phyloP scores from a whole-genome alignment of 1,140 invertebrate genomes.

The Myzus persicae region DNA sequence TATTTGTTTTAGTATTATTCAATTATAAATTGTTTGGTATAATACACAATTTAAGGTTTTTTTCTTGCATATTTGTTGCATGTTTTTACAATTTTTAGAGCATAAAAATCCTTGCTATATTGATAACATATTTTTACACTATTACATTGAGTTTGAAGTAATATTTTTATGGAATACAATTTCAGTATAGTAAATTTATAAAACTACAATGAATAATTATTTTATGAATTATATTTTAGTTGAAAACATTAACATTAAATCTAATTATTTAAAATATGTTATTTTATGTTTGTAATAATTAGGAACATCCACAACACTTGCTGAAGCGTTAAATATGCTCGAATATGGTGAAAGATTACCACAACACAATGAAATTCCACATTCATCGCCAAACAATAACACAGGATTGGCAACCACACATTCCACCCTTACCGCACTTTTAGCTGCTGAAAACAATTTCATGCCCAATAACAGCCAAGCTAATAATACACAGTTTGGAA shows the following conservation, averaged over 20 bases:
- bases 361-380: conserved; percentile 55
- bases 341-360: conserved; percentile 54
- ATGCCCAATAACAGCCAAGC: conserved; percentile 25
- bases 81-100: too few species aligned
- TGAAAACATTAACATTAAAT: neutral
- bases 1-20: too few species aligned
- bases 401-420: conserved; percentile 51
- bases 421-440: conserved; percentile 49
- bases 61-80: too few species aligned
- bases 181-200: neutral
- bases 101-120: too few species aligned
- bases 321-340: conserved; percentile 53
- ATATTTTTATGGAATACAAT: neutral
- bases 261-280: neutral
- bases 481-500: conserved; percentile 51
- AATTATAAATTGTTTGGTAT: too few species aligned
- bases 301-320: conserved; percentile 48
- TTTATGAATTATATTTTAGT: neutral
- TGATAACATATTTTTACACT: too few species aligned
- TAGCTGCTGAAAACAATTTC: conserved; percentile 53
- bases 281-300: conserved; percentile 18
- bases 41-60: too few species aligned
- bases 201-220: neutral
- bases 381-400: conserved; percentile 44
- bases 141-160: too few species aligned